Conservation (phyloP, 2,797 vertebrate genomes). For the Bucorvus abyssinicus region DNA sequence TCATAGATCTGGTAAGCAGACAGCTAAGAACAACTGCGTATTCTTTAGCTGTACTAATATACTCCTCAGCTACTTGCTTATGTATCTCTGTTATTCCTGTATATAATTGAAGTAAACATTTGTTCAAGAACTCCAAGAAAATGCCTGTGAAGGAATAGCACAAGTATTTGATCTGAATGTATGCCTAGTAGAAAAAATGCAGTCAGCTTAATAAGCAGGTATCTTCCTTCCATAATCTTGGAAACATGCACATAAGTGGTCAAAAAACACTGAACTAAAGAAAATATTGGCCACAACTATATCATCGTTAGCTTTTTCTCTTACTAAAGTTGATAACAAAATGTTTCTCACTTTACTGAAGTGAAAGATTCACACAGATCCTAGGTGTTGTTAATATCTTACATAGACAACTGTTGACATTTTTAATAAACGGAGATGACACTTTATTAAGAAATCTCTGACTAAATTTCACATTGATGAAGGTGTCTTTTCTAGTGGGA, state of each 20-base stretch:
- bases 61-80: neutral
- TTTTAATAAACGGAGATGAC: neutral
- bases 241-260: neutral
- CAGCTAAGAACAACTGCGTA: neutral
- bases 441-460: neutral
- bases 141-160: fast-evolving
- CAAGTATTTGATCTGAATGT: neutral
- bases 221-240: neutral
- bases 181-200: neutral
- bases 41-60: neutral
- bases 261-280: neutral
- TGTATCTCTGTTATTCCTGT: neutral
- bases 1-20: neutral
- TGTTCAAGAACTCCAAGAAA: neutral
- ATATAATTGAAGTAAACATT: neutral
- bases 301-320: neutral
- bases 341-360: neutral
- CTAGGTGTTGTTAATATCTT: neutral
- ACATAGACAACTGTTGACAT: neutral
- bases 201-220: neutral
- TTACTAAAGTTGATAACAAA: neutral
- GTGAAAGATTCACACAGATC: neutral
- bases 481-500: neutral
- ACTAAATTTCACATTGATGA: neutral
- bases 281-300: neutral